phyloP scores from a whole-genome alignment of 2,113 vertebrate genomes.

The Lanius ludovicianus region DNA sequence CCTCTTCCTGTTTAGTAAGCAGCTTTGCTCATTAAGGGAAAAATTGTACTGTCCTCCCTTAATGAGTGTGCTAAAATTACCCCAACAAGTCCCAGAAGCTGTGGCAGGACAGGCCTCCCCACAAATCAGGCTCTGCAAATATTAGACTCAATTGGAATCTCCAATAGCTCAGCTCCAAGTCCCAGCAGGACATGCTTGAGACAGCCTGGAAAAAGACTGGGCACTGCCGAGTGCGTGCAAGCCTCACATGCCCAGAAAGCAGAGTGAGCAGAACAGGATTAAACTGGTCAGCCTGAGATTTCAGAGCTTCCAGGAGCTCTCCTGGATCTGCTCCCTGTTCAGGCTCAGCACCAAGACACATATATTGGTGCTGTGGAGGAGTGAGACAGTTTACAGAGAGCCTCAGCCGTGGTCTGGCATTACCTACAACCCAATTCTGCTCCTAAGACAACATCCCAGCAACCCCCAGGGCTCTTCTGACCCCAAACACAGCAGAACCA shows the following conservation, averaged over 20 bases:
- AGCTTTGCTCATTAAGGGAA: constrained; percentile 47
- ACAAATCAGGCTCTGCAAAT: constrained; percentile 4
- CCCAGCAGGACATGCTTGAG: background rate
- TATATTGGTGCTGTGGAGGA: background rate
- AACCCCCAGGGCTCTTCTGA: background rate
- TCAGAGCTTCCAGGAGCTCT: background rate
- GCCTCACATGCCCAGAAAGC: rapidly evolving
- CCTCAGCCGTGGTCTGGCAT: background rate
- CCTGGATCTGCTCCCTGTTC: background rate
- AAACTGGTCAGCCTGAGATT: background rate
- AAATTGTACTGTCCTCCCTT: constrained; percentile 11
- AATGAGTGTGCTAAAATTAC: constrained; percentile 35
- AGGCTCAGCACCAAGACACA: background rate
- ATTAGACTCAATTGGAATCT: constrained; percentile 5
- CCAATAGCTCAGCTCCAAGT: background rate
- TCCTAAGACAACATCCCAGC: background rate
- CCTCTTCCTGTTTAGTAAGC: constrained; percentile 23
- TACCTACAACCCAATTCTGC: background rate
- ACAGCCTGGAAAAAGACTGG: background rate
- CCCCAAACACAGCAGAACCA: background rate
- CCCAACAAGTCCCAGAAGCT: background rate
- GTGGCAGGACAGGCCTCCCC: background rate
- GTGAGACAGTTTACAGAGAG: background rate
- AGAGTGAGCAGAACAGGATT: background rate
- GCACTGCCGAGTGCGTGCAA: background rate